Conservation (phyloP, 2,113 vertebrate genomes). For the Eurypyga helias region DNA sequence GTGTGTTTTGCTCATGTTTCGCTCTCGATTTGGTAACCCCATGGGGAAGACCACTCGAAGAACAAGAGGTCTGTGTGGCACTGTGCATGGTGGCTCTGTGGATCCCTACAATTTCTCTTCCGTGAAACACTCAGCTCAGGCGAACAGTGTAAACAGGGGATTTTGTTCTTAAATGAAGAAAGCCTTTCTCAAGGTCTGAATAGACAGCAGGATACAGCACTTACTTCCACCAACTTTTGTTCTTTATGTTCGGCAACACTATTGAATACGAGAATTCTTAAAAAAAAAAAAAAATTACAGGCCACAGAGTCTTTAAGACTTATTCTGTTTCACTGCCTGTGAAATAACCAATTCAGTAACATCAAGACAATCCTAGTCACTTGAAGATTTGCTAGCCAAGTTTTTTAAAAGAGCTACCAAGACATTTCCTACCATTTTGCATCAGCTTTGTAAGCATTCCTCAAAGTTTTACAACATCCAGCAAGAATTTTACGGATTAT, state of each 20-base stretch:
- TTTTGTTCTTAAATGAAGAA: neutral
- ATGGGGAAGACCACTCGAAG: rapidly evolving
- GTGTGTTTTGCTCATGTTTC: neutral
- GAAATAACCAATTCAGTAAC: neutral
- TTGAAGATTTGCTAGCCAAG: neutral
- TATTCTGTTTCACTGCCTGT: neutral
- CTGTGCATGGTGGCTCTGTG: neutral
- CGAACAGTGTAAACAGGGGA: neutral
- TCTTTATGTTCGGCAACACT: neutral
- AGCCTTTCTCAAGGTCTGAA: neutral
- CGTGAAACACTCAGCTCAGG: neutral
- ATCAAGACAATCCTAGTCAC: too few relatives aligned
- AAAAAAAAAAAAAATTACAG: neutral
- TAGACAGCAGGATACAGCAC: neutral
- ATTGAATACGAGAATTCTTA: neutral
- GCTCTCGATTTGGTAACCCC: neutral
- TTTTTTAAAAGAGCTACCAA: neutral
- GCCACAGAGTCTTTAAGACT: neutral
- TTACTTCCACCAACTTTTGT: neutral
- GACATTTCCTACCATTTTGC: neutral
- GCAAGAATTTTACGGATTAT: neutral
- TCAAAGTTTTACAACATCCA: neutral
- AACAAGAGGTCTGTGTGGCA: neutral
- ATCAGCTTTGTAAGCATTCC: neutral
- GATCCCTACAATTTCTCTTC: neutral